Base-by-base conservation (phyloP, 2,113 vertebrate species). In the Tachycineta bicolor region DNA sequence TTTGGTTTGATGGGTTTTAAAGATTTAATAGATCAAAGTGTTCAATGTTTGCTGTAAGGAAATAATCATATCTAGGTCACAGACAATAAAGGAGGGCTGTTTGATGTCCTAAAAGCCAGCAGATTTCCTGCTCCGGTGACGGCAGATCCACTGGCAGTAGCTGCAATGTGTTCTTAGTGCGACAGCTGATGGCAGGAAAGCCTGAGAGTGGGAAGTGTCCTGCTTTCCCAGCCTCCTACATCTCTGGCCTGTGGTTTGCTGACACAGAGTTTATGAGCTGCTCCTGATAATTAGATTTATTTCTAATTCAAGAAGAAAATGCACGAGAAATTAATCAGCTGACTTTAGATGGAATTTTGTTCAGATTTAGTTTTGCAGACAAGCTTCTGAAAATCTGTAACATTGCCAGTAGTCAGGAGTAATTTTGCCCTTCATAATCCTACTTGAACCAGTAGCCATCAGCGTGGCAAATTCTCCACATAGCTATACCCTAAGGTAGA, bases 261-360 rank as follows among this genome's bases (percentile, higher is more conserved):
- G 43, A 33, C 28, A 75, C 19, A 34, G 60, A 34, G 19, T n/a
- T 89, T 78, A 52, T 34, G 71, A 78, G 6, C 26, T 50, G 39
- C 25, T 71, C 39, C 33, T 91, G 52, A 89, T 87, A 91, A 68
- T n/a, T 10, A 44, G 26, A 12, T 71, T 60, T 14, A 56, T 67
- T 79, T 89, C 69, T 39, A 79, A 44, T 53, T 76, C 14, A 44
- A 56, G 46, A 59, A 43, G n/a, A 78, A 75, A 91, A 85, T 6
- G 2, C 0, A 1, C 3, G 3, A 34, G 17, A 79, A 82, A 79
- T 37, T 34, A 0, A 3, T 29, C 25, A 68, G 21, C 10, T 56
- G 53, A 49, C 19, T 79, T 85, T 9, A 26, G 24, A 37, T 5
- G 25, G 53, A 31, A 41, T 64, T 93, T 71, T 77, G 15, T 12